Conservation (phyloP, 2,113 vertebrate species). For the Ammodytes dubius region DNA sequence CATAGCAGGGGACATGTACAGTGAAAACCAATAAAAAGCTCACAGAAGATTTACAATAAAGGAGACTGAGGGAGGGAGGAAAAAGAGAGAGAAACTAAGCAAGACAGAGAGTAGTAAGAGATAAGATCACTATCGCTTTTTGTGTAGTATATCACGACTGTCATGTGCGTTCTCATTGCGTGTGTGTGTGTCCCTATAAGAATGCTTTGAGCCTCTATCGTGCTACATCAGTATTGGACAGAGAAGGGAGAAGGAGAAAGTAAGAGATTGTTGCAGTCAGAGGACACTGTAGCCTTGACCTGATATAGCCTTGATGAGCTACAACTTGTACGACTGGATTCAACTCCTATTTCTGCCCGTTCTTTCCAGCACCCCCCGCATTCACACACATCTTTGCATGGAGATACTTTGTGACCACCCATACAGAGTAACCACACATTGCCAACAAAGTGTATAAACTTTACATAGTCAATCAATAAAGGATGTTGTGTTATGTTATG, state of each 20-base stretch:
- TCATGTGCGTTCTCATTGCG: conserved; percentile 1
- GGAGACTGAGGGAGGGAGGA: background rate
- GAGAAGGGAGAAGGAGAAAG: conserved; percentile 28
- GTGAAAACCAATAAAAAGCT: conserved; percentile 68
- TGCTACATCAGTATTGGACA: conserved; percentile 47
- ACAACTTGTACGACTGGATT: conserved; percentile 33
- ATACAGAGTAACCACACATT: conserved; percentile 20
- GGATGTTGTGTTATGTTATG: background rate
- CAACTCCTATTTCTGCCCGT: conserved; percentile 5
- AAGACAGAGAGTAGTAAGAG: conserved; percentile 42
- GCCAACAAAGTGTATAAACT: conserved; percentile 23
- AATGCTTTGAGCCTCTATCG: conserved; percentile 56
- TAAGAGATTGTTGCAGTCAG: conserved; percentile 22
- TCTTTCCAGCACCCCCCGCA: background rate
- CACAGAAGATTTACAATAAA: conserved; percentile 65
- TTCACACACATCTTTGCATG: no score
- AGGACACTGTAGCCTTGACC: conserved; percentile 38
- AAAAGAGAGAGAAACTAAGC: conserved; percentile 14
- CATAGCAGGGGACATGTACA: conserved; percentile 32
- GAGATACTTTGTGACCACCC: conserved; percentile 36
- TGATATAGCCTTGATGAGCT: conserved; percentile 46
- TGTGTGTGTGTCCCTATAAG: conserved; percentile 9
- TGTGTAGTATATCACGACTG: conserved; percentile 58
- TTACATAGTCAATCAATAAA: conserved; percentile 18
- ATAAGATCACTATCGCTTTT: conserved; percentile 66